phyloP scores from a whole-genome alignment of 2,797 vertebrate species.

The Lutjanus campechanus region DNA sequence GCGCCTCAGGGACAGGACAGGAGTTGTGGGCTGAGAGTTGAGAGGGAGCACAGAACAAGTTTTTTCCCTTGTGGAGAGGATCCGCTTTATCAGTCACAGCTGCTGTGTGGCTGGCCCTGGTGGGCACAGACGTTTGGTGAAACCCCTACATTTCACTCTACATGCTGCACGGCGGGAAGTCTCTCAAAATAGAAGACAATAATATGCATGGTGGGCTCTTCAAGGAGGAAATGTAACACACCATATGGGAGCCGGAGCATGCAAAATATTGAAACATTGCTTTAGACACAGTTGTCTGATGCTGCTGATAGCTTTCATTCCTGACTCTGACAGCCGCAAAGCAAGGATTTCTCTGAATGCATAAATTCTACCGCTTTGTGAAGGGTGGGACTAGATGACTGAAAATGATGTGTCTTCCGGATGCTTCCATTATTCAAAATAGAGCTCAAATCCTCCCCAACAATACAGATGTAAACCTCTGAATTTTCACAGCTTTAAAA shows the following conservation, averaged over 20 bases:
- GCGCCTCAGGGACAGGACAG: conserved; percentile 72
- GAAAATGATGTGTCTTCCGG: neutral
- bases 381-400: conserved; percentile 22
- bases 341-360: conserved; percentile 31
- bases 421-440: conserved; percentile 32
- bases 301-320: conserved; percentile 51
- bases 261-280: conserved; percentile 67
- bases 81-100: conserved; percentile 77
- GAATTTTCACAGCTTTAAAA: conserved; percentile 11
- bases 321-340: conserved; percentile 36
- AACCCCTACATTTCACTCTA: conserved; percentile 66
- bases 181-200: conserved; percentile 84
- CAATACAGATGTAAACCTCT: conserved; percentile 8
- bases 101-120: conserved; percentile 62
- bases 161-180: conserved; percentile 61
- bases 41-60: conserved; percentile 55
- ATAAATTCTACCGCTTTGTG: conserved; percentile 15
- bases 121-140: conserved; percentile 72
- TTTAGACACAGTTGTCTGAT: conserved; percentile 66
- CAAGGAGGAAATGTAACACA: conserved; percentile 64
- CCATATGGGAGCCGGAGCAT: conserved; percentile 66
- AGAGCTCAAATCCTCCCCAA: conserved; percentile 13
- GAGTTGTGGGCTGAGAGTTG: conserved; percentile 58
- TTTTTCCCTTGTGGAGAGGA: conserved; percentile 63
- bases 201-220: conserved; percentile 81